These are phyloP conservation scores for Silurus lanzhouensis DNA, from an alignment of 2,797 vertebrate genomes.

Conservation along the genomic window DNA sequence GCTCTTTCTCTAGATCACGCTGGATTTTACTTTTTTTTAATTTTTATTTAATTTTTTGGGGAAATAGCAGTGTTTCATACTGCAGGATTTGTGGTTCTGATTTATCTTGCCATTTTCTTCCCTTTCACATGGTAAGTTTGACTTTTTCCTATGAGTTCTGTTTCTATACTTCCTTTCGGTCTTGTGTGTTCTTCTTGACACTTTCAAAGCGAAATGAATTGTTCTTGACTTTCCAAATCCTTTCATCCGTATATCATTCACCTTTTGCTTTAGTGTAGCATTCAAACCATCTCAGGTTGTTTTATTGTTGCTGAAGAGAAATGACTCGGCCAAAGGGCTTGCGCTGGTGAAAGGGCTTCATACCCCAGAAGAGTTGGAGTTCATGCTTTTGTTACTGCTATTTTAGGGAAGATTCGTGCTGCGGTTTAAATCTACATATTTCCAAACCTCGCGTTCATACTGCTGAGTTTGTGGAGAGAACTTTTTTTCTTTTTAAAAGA, in stretches of 20 bases:
- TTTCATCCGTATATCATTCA: background rate
- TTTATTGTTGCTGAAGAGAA: conserved; percentile 2
- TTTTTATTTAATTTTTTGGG: background rate
- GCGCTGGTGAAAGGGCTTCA: background rate
- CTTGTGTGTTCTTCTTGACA: background rate
- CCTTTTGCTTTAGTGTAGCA: background rate
- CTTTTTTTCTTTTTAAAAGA: background rate
- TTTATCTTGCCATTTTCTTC: conserved; percentile 38
- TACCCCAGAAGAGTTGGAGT: background rate
- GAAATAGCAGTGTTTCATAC: conserved; percentile 31
- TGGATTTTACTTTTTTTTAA: conserved; percentile 15
- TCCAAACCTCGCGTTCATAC: background rate
- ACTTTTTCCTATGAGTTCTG: background rate
- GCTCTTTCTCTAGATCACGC: background rate
- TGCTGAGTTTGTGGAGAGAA: background rate
- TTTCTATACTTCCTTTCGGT: background rate
- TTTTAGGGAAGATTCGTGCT: background rate
- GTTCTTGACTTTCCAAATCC: background rate
- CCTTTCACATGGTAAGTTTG: conserved; percentile 62
- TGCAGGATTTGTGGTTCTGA: conserved; percentile 27
- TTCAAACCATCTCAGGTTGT: conserved; percentile 16
- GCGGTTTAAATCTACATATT: background rate
- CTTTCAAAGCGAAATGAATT: background rate
- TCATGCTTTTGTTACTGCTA: background rate
- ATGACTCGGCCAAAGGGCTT: conserved; percentile 16